phyloP scores from a whole-genome alignment of 2,113 vertebrate species.

The Collichthys lucidus region DNA sequence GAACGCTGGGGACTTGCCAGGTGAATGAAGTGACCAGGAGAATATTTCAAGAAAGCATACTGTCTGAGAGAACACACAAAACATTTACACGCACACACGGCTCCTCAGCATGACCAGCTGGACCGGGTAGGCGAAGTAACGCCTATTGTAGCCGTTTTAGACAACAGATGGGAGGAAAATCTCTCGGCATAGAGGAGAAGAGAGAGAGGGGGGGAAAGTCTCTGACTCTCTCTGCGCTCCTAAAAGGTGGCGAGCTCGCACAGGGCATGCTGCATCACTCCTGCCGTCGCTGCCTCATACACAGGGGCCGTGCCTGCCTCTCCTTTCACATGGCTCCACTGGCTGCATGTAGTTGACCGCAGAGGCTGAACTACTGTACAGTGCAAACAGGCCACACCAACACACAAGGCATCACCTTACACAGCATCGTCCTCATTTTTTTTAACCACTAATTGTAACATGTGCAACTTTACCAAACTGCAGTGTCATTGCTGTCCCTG shows the following conservation, averaged over 20 bases:
- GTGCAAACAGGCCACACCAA: neutral
- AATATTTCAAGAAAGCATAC: constrained; percentile 66
- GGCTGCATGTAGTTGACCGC: constrained; percentile 37
- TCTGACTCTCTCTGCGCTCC: constrained; percentile 10
- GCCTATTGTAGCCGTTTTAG: constrained; percentile 87
- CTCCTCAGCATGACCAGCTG: constrained; percentile 86
- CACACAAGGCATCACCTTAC: neutral
- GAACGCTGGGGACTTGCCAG: constrained; percentile 29
- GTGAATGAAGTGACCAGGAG: constrained; percentile 57
- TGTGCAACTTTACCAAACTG: constrained; percentile 75
- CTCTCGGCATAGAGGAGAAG: constrained; percentile 44
- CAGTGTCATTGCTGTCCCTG: constrained; percentile 70
- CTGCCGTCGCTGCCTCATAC: constrained; percentile 58
- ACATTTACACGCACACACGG: constrained; percentile 70
- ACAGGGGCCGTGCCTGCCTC: constrained; percentile 57
- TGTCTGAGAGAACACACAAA: constrained; percentile 41
- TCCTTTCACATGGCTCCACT: constrained; percentile 53
- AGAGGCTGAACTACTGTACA: neutral
- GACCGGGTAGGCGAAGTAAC: constrained; percentile 77
- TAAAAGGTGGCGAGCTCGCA: constrained; percentile 42
- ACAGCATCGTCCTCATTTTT: neutral
- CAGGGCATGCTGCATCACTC: constrained; percentile 75
- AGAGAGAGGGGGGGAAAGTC: constrained; percentile 26
- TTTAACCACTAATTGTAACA: constrained; percentile 3
- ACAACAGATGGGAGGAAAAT: constrained; percentile 86